Conservation (phyloP, 2,888 invertebrate genomes). For the Cremastobaeus sp. region DNA sequence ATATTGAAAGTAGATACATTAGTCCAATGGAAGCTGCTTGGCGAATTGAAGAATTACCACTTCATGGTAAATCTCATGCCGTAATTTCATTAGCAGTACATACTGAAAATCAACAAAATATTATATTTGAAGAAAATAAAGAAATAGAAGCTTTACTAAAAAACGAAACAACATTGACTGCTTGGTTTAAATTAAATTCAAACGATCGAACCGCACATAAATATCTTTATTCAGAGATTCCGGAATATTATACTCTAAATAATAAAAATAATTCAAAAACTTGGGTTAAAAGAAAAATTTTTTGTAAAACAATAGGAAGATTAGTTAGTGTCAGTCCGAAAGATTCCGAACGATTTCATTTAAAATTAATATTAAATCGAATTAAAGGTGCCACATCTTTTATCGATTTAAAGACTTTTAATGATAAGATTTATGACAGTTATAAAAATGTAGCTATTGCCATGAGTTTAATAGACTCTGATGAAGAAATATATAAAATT, state of each 20-base stretch:
- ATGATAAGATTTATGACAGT: no score
- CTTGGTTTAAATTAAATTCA: conserved; percentile 51
- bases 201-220: conserved; percentile 13
- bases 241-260: no score
- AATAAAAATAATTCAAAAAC: no score
- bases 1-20: conserved; percentile 48
- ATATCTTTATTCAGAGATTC: no score
- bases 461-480: conserved; percentile 11
- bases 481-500: conserved; percentile 2
- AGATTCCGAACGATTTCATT: no score
- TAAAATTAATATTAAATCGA: no score
- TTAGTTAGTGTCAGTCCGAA: no score
- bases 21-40: conserved; percentile 41
- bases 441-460: no score
- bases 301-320: no score
- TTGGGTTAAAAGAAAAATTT: no score
- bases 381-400: no score
- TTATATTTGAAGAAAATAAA: conserved; percentile 20
- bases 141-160: conserved; percentile 14
- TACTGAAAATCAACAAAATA: conserved; percentile 52
- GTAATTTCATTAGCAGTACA: conserved; percentile 52
- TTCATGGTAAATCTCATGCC: conserved; percentile 46
- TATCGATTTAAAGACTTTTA: no score
- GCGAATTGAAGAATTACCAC: conserved; percentile 53
- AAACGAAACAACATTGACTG: conserved; percentile 39